A percentile compares a stretch with the other conserved stretches of the same genome.
Conservation (phyloP, 2,888 invertebrate species). For the Sarcophaga carnaria region DNA sequence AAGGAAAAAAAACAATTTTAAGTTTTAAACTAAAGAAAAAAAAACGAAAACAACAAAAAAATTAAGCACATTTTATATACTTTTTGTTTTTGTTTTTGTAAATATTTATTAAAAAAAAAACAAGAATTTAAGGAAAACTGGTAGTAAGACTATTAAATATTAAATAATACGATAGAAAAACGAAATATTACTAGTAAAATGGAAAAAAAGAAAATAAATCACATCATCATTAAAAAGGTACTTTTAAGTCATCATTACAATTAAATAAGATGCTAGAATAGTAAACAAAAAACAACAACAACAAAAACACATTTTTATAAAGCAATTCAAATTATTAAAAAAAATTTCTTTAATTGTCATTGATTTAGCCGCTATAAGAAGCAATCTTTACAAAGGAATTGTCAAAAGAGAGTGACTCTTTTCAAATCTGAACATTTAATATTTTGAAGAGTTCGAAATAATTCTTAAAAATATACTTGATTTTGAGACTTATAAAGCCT, state of each 20-base stretch:
- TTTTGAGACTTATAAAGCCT: too few species aligned
- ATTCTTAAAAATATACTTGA: too few species aligned
- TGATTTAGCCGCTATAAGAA: too few species aligned
- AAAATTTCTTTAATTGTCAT: too few species aligned
- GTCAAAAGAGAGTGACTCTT: too few species aligned
- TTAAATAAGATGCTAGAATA: slow-evolving; percentile 20
- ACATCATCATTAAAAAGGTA: not conserved
- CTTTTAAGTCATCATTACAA: not conserved
- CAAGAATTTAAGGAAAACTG: slow-evolving; percentile 59
- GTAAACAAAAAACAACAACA: slow-evolving; percentile 61
- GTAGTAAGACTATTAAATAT: slow-evolving; percentile 63
- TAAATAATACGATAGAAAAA: not conserved
- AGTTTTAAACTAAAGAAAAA: slow-evolving; percentile 49
- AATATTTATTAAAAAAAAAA: slow-evolving; percentile 42
- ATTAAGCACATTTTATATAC: slow-evolving; percentile 48
- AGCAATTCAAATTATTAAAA: too few species aligned
- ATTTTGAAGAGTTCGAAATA: too few species aligned
- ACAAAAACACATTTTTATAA: slow-evolving; percentile 13
- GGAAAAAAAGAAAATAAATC: slow-evolving; percentile 12
- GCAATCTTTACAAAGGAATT: too few species aligned
- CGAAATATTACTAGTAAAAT: not conserved
- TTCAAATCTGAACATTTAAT: too few species aligned
- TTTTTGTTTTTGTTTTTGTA: slow-evolving; percentile 52
- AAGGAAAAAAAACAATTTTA: slow-evolving; percentile 25
- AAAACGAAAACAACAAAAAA: slow-evolving; percentile 26